phyloP scores from a whole-genome alignment of 2,797 vertebrate genomes.

The Heliangelus exortis region DNA sequence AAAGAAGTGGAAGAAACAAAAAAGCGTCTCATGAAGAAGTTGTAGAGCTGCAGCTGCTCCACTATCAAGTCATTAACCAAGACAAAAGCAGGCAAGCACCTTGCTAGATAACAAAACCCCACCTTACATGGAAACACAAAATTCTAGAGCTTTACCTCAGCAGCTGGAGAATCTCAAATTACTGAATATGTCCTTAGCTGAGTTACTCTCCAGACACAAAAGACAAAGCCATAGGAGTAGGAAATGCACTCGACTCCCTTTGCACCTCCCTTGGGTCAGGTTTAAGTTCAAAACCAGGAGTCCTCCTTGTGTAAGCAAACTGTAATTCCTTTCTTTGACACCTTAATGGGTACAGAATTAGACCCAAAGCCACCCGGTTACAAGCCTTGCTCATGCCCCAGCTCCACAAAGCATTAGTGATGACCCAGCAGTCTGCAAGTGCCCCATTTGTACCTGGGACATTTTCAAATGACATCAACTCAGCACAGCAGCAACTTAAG shows the following conservation, averaged over 20 bases:
- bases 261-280: background rate
- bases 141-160: background rate
- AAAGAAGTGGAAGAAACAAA: background rate
- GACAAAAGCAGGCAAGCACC: background rate
- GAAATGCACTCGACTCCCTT: background rate
- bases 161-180: background rate
- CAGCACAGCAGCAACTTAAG: background rate
- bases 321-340: constrained; percentile 20
- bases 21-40: background rate
- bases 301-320: constrained; percentile 28
- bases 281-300: background rate
- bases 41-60: background rate
- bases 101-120: background rate
- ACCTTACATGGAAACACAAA: background rate
- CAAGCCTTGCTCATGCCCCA: background rate
- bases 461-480: background rate
- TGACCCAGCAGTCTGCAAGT: background rate
- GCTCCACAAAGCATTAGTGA: background rate
- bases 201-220: background rate
- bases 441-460: background rate
- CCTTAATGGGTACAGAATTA: background rate
- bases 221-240: background rate
- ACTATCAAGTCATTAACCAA: background rate
- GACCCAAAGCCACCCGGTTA: constrained; percentile 5
- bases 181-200: background rate